Conservation (phyloP, 1,140 invertebrate genomes). For the Steinernema khuongi region DNA sequence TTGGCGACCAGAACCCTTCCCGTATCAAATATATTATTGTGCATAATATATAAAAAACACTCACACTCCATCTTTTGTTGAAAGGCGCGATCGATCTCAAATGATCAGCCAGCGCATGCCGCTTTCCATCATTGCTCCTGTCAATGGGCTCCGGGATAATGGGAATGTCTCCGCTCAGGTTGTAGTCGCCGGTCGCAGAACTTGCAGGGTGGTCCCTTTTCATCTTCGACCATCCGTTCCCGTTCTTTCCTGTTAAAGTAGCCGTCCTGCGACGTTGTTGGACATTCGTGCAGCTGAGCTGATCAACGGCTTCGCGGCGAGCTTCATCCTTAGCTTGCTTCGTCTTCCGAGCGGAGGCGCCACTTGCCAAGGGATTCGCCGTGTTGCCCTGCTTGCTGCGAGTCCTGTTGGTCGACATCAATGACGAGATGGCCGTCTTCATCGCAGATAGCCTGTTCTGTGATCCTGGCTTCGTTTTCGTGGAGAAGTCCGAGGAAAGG, state of each 20-base stretch:
- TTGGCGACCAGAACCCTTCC: background rate
- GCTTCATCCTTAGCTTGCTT: background rate
- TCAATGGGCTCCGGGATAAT: too few species aligned
- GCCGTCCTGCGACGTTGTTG: background rate
- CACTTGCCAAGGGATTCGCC: background rate
- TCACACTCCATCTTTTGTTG: conserved; percentile 37
- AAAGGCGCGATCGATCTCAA: conserved; percentile 36
- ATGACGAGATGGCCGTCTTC: background rate
- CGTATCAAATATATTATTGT: too few species aligned
- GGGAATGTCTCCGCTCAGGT: background rate
- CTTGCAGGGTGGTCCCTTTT: background rate
- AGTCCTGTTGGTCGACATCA: background rate
- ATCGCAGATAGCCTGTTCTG: too few species aligned
- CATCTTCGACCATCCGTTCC: background rate
- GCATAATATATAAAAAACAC: too few species aligned
- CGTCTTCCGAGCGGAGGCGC: background rate
- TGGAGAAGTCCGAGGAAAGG: too few species aligned
- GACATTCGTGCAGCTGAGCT: background rate
- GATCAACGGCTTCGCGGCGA: background rate
- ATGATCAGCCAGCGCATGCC: conserved; percentile 29
- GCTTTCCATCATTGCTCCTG: background rate
- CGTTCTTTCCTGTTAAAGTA: background rate
- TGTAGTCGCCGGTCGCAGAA: background rate
- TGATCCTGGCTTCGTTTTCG: too few species aligned
- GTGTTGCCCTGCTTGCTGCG: background rate